phyloP scores from a whole-genome alignment of 1,140 invertebrate species.

The Halesus radiatus region DNA sequence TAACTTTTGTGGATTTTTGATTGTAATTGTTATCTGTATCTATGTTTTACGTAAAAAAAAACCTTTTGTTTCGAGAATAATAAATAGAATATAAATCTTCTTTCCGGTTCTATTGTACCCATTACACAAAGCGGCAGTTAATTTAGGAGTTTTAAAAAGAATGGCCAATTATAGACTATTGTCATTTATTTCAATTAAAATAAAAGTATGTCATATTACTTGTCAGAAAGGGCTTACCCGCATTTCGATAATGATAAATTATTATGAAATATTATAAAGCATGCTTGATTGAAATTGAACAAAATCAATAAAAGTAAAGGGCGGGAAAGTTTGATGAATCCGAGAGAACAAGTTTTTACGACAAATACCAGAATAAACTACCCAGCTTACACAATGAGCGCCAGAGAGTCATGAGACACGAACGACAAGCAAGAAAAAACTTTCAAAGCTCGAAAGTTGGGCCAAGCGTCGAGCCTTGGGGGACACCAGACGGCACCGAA shows the following conservation, averaged over 20 bases:
- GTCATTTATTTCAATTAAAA: too few species aligned
- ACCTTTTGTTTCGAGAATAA: not conserved
- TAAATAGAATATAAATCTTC: not conserved
- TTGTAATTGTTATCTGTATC: not conserved
- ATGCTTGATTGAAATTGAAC: too few species aligned
- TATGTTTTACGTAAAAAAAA: not conserved
- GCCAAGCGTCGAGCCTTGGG: slow-evolving; percentile 20
- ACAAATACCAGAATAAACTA: slow-evolving; percentile 18
- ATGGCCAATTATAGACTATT: not conserved
- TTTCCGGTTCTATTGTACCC: not conserved
- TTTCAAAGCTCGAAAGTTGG: slow-evolving; percentile 35
- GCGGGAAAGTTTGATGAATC: slow-evolving; percentile 10
- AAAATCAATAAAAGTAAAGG: not conserved
- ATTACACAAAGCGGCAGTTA: not conserved
- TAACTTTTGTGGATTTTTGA: not conserved
- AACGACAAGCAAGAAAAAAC: slow-evolving; percentile 28
- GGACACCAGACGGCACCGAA: not conserved
- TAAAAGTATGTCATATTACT: too few species aligned
- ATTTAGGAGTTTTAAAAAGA: not conserved
- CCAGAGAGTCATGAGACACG: slow-evolving; percentile 25
- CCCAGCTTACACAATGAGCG: slow-evolving; percentile 17
- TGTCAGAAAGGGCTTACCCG: too few species aligned
- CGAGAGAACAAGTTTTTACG: slow-evolving; percentile 20
- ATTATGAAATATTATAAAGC: too few species aligned
- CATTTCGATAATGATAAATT: too few species aligned